These are phyloP conservation scores for Octomys mimax DNA, from an alignment of 2,797 vertebrate genomes.

Conservation along the genomic window DNA sequence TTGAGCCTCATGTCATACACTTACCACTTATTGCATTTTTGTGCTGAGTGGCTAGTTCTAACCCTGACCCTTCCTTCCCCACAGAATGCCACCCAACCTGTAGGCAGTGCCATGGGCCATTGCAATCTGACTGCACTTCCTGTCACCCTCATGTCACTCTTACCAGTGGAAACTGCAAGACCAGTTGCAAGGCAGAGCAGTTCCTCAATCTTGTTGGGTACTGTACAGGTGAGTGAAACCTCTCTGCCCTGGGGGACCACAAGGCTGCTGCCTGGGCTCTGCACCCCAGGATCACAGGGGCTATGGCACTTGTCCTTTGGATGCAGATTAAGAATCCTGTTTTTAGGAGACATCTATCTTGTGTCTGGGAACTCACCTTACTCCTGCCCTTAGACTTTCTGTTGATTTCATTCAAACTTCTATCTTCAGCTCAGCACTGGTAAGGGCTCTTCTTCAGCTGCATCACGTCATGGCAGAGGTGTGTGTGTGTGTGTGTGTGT, in stretches of 20 bases:
- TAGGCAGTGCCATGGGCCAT: conserved; percentile 91
- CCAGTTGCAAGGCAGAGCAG: conserved; percentile 92
- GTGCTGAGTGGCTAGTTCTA: neutral
- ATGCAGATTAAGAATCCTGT: neutral
- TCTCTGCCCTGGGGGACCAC: neutral
- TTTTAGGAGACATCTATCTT: neutral
- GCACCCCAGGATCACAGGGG: accelerated
- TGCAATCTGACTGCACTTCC: conserved; percentile 92
- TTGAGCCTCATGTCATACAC: neutral
- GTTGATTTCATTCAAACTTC: neutral
- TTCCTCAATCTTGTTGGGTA: conserved; percentile 92
- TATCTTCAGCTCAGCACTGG: neutral
- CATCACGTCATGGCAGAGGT: neutral
- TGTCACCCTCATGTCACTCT: conserved; percentile 91
- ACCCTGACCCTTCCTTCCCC: neutral
- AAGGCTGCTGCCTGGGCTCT: neutral
- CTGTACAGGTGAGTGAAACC: conserved; percentile 92
- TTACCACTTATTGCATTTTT: neutral
- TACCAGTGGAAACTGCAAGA: conserved; percentile 91
- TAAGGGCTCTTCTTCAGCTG: neutral
- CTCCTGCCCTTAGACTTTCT: neutral
- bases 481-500: neutral
- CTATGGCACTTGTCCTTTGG: neutral
- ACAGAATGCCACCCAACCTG: conserved; percentile 96
- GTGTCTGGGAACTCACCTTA: neutral